Base-by-base conservation (phyloP, 2,797 vertebrate genomes). In the Lophotriccus pileatus region DNA sequence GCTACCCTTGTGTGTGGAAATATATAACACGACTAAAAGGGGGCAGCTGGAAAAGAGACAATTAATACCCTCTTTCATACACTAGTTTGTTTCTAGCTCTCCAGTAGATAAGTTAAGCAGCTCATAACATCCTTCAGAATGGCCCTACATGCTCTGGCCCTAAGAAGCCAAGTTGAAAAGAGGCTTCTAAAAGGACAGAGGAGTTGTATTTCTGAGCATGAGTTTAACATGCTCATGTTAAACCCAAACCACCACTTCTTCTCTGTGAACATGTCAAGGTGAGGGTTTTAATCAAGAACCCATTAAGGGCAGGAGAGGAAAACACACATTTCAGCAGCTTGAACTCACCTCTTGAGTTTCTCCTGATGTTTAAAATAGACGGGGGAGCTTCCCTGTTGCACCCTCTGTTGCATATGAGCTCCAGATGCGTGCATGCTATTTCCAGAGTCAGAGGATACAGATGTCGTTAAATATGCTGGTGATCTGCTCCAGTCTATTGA, bases 391-490 rank as follows among this genome's bases (percentile, higher is more conserved):
- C 87, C 64, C 46, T 69, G 56, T 59, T 92, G 73, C 52, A 91
- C 66, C 44, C 79, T 62, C 59, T 78, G 59, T 34, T 90, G 80
- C 95, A 96, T 95, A 94, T 96, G 95, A 97, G 63, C 95, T 95
- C 94, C 95, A 96, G 96, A 96, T 95, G 91, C 0, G 3, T 64
- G 60, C 79, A 86, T 70, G 59, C 91, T 95, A 91, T 94, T 95
- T 96, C 89, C 87, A 95, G 78, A 83, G 80, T 89, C 93, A 91
- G 83, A 94, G 93, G 94, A 95, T 96, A 91, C 85, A 96, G 93
- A 97, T 96, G 91, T 93, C 80, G 90, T 74, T 91, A 96, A 97
- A 92, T 52, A 84, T 89, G 93, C 72, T 94, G 75, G 86, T 85
- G 85, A 96, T 95, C 84, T 87, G 85, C 93, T 90, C 52, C 77